Conservation (phyloP, 1,140 invertebrate species). For the Aplysia californica region DNA sequence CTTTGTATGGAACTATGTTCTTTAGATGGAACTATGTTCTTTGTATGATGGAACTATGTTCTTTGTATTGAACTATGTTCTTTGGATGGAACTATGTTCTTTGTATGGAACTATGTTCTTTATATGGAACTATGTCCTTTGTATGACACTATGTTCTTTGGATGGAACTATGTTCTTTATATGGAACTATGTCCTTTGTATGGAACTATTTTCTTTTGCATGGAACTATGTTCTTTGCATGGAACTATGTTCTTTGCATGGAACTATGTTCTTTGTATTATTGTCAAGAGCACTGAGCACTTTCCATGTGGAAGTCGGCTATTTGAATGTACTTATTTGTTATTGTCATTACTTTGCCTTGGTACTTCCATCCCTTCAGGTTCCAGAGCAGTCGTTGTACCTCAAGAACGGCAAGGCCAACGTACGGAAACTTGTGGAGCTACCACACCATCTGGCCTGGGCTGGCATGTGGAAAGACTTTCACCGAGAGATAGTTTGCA, state of each 20-base stretch:
- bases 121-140: too few relatives aligned
- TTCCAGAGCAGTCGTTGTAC: constrained; percentile 44
- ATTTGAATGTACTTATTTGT: too few relatives aligned
- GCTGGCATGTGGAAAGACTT: constrained; percentile 40
- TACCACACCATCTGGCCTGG: constrained; percentile 47
- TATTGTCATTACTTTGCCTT: too few relatives aligned
- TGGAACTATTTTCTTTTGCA: too few relatives aligned
- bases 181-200: too few relatives aligned
- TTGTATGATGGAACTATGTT: neutral
- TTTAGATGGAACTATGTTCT: neutral
- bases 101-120: neutral
- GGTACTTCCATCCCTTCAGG: too few relatives aligned
- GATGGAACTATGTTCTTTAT: too few relatives aligned
- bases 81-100: neutral
- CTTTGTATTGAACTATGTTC: neutral
- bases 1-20: neutral
- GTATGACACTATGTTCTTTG: too few relatives aligned
- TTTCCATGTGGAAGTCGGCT: too few relatives aligned
- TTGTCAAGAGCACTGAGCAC: too few relatives aligned
- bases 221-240: neutral
- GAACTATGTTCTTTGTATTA: neutral
- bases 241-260: neutral
- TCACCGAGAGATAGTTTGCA: constrained; percentile 33
- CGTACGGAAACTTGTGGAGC: constrained; percentile 46
- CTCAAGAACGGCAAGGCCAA: constrained; percentile 35